A percentile compares a stretch with the other conserved stretches of the same genome.
phyloP scores from a whole-genome alignment of 30 jellyfish, hydroid and myxozoan species.

The Chironex yamaguchii region DNA sequence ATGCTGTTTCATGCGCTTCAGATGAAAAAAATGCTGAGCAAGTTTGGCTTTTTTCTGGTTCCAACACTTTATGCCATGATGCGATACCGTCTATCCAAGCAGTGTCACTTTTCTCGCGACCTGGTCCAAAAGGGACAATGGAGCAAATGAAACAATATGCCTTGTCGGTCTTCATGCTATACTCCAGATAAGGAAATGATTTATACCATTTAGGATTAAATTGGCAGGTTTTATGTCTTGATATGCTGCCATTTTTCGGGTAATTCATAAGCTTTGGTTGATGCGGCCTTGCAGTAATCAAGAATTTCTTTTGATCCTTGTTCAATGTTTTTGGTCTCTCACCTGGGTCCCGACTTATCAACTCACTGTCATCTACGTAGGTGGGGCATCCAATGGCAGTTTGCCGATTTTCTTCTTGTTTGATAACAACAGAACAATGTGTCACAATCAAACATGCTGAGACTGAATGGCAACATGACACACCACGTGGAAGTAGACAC shows the following conservation, averaged over 20 bases:
- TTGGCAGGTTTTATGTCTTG: slow-evolving; percentile 12
- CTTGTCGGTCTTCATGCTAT: slow-evolving; percentile 30
- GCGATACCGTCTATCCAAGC: slow-evolving; percentile 49
- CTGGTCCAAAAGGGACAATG: slow-evolving; percentile 51
- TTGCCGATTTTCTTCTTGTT: slow-evolving; percentile 19
- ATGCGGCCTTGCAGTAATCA: slow-evolving; percentile 33
- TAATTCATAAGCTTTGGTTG: slow-evolving; percentile 33
- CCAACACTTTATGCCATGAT: slow-evolving; percentile 48
- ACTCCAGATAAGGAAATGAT: slow-evolving; percentile 48
- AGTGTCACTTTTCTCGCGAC: slow-evolving; percentile 49
- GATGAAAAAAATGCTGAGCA: slow-evolving; percentile 51
- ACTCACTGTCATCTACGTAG: neutral
- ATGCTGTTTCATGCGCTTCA: slow-evolving; percentile 60
- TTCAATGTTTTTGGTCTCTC: neutral
- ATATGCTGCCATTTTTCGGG: slow-evolving; percentile 7
- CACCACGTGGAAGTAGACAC: too few relatives aligned
- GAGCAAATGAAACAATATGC: slow-evolving; percentile 48
- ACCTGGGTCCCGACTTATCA: neutral
- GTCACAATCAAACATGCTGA: too few relatives aligned
- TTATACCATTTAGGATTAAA: slow-evolving; percentile 26
- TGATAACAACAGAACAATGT: neutral
- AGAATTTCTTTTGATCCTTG: neutral
- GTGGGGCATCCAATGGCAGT: neutral
- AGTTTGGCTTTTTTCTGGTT: slow-evolving; percentile 8
- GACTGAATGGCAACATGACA: too few relatives aligned